Evolutionary conservation across 1,140 invertebrate genomes (phyloP), one percentile per base, ranked within the genome.

Genomic region (Muscidifurax raptorellus): DNA sequence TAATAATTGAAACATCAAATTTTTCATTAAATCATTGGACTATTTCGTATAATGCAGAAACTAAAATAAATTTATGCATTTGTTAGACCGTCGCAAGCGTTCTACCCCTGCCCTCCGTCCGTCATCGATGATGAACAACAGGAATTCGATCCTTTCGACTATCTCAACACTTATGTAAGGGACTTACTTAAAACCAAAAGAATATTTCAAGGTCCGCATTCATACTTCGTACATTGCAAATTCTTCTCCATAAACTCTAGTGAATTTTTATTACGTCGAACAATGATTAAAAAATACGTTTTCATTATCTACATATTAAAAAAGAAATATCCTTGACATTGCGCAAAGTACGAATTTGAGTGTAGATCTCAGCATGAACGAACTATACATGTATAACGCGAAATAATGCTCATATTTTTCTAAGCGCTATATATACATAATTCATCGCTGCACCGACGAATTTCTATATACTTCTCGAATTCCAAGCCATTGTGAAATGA

Each of bases 61-160:
- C 52, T 59, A 59, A 59, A 59, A n/a, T 59, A 18, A n/a, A 6
- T 59, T 3, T 59, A 59, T 22, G 4, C 15, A n/a, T 59, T 59
- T 59, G 52, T 18, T 86, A 93, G 92, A 88, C 93, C 94, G 15
- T 93, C 94, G 22, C 94, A 95, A 91, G 93, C 94, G 22, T 96
- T 96, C 90, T 96, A 96, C 91, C 95, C 95, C 18, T 95, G 95
- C 88, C 95, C 95, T 77, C 94, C 95, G 32, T 93, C 94, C 6
- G 89, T 90, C 59, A 74, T 87, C 77, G 94, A 94, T 66, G 92
- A 94, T 85, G 94, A 95, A 52, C 92, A 92, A 36, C 94, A 94
- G 83, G 94, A 93, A 79, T 92, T 93, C 86, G 92, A 93, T 90
- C 94, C 94, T 52, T 94, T 95, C 87, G 94, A 94, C 89, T 95